A percentile compares a stretch with the other conserved stretches of the same genome.
These are phyloP conservation scores for Archocentrus centrarchus DNA, from an alignment of 2,113 vertebrate species.

Conservation along the genomic window DNA sequence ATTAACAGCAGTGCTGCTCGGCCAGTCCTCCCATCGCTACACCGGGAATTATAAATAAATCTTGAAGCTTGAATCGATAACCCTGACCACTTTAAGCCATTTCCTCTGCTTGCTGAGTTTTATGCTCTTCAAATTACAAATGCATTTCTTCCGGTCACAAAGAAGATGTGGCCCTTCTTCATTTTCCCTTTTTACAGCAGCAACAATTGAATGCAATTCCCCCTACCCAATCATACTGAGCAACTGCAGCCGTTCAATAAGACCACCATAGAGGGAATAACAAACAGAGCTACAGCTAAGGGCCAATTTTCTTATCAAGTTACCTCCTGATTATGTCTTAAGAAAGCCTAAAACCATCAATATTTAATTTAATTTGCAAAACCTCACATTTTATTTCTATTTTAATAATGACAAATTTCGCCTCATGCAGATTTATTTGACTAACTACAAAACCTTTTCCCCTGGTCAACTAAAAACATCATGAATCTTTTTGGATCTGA, in stretches of 20 bases:
- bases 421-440: neutral
- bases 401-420: neutral
- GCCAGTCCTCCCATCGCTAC: neutral
- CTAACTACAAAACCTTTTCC: neutral
- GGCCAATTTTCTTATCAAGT: neutral
- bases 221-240: neutral
- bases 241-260: neutral
- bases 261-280: neutral
- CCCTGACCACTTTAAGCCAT: neutral
- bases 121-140: neutral
- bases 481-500: no score
- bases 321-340: neutral
- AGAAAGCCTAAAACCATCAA: neutral
- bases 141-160: slow-evolving; percentile 14
- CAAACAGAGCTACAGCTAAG: neutral
- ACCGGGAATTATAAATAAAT: neutral
- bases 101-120: neutral
- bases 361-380: neutral
- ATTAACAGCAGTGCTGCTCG: neutral
- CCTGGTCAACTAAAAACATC: neutral
- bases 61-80: slow-evolving; percentile 1
- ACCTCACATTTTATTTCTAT: neutral
- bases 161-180: neutral
- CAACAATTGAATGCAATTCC: neutral
- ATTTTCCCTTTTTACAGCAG: slow-evolving; percentile 6